Evolutionary conservation across 2,888 invertebrate genomes (phyloP).

Genomic region (Ormia ochracea): DNA sequence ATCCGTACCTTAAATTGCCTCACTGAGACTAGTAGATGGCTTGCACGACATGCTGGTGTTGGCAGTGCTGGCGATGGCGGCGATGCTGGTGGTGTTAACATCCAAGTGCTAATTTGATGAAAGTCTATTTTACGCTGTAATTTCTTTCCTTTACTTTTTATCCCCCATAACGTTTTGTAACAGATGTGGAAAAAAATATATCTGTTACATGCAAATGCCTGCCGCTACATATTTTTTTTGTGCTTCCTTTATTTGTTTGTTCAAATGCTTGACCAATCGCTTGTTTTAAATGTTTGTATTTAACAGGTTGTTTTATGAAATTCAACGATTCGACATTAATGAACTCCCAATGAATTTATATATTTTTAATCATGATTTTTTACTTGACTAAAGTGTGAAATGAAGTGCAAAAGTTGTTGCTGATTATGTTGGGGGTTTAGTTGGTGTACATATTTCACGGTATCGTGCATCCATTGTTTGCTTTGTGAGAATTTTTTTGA

Average conservation of each 20-base stretch:
- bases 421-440: not conserved
- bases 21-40: not conserved
- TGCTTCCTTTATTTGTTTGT: too few relatives aligned
- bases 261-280: constrained; percentile 1
- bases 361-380: constrained; percentile 2
- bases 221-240: not conserved
- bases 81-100: constrained; percentile 67
- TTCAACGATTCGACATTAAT: not conserved
- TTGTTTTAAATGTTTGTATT: constrained; percentile 1
- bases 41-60: constrained; percentile 16
- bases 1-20: constrained; percentile 3
- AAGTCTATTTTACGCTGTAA: constrained; percentile 71
- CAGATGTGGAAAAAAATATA: not conserved
- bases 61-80: not conserved
- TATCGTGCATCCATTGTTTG: not conserved
- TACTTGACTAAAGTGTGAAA: constrained; percentile 32
- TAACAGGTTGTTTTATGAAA: constrained; percentile 36
- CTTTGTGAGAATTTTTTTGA: not conserved
- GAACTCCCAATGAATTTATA: not conserved
- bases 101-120: constrained; percentile 74
- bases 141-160: constrained; percentile 31
- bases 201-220: not conserved
- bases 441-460: constrained; percentile 9
- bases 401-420: constrained; percentile 13
- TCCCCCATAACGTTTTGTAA: constrained; percentile 40